phyloP scores from a whole-genome alignment of 2,888 invertebrate genomes.

The Coenonympha glycerion region DNA sequence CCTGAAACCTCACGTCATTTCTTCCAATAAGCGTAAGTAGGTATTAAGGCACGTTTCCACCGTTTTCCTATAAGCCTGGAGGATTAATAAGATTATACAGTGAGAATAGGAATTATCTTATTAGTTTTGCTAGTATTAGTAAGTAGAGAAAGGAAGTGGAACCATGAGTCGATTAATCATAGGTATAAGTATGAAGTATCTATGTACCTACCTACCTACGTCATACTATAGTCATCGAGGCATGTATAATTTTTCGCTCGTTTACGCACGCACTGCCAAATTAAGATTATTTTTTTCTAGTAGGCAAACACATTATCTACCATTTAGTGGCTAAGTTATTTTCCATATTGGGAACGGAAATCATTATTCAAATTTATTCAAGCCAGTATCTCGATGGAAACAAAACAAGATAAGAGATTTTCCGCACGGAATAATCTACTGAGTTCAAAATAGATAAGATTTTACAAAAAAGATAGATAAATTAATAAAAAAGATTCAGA shows the following conservation, averaged over 20 bases:
- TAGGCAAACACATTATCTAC: background rate
- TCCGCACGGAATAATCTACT: conserved; percentile 11
- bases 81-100: background rate
- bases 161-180: background rate
- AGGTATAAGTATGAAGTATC: background rate
- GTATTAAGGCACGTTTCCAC: background rate
- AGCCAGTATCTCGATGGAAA: conserved; percentile 34
- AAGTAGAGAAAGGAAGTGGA: background rate
- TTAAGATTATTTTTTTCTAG: too few relatives aligned
- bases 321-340: conserved; percentile 1
- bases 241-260: too few relatives aligned
- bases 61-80: background rate
- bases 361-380: conserved; percentile 51
- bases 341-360: conserved; percentile 29
- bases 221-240: background rate
- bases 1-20: conserved; percentile 8
- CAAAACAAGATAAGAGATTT: conserved; percentile 20
- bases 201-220: background rate
- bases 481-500: conserved; percentile 19
- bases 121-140: background rate
- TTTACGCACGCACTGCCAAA: too few relatives aligned
- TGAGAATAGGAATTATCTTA: background rate
- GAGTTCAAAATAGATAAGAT: background rate
- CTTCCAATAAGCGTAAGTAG: conserved; percentile 27
- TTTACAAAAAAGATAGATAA: background rate